phyloP scores from a whole-genome alignment of 2,797 vertebrate genomes.

The Hypotaenidia philippensis region DNA sequence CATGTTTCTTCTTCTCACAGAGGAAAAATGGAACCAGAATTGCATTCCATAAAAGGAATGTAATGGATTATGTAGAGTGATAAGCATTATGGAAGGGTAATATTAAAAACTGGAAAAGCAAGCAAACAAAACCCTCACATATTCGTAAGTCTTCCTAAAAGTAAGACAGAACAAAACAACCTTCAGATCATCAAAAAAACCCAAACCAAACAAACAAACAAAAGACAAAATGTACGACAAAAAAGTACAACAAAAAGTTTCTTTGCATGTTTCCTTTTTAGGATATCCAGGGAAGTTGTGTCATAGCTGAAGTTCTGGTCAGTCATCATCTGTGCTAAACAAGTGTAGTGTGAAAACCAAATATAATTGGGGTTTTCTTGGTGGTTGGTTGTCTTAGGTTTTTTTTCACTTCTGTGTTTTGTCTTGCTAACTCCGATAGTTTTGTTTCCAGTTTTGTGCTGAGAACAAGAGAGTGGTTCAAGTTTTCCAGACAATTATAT shows the following conservation, averaged over 20 bases:
- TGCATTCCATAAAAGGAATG: not conserved
- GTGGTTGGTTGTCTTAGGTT: too few relatives aligned
- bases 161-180: not conserved
- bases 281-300: not conserved
- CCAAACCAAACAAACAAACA: not conserved
- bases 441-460: not conserved
- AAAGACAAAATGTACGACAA: not conserved
- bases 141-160: not conserved
- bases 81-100: not conserved
- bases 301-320: not conserved
- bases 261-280: not conserved
- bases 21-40: not conserved
- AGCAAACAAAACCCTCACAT: accelerated
- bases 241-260: not conserved
- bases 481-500: not conserved
- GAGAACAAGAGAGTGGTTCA: not conserved
- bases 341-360: not conserved
- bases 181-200: not conserved
- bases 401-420: not conserved
- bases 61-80: not conserved
- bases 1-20: not conserved
- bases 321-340: not conserved
- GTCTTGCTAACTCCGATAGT: not conserved
- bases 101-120: not conserved
- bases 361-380: not conserved